These are phyloP conservation scores for Australoheros scitulus DNA, from an alignment of 2,113 vertebrate species.

Conservation along the genomic window DNA sequence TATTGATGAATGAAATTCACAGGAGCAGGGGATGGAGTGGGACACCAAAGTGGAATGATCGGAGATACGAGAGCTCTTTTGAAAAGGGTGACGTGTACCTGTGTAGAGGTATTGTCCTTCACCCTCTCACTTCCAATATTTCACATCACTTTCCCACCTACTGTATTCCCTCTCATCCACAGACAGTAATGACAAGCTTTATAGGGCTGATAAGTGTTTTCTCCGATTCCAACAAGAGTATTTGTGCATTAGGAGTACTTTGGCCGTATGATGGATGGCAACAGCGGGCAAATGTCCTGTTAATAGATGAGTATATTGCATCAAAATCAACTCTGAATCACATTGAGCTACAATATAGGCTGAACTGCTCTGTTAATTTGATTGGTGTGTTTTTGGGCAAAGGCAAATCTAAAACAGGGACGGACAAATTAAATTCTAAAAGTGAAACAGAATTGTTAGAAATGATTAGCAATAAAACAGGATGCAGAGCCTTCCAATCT, in stretches of 20 bases:
- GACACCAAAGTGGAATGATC: conserved; percentile 42
- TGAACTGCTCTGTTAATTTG: conserved; percentile 20
- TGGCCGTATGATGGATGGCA: conserved; percentile 41
- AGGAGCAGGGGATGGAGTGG: conserved; percentile 34
- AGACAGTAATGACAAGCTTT: conserved; percentile 6
- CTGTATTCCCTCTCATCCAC: not conserved
- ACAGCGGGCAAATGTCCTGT: conserved; percentile 31
- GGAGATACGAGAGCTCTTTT: conserved; percentile 39
- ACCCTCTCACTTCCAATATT: conserved; percentile 21
- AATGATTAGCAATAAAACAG: conserved; percentile 20
- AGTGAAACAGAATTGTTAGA: conserved; percentile 33
- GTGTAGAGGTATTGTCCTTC: conserved; percentile 45
- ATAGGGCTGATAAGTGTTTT: not conserved
- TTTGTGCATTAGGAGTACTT: not conserved
- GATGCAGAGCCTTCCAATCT: conserved; percentile 25
- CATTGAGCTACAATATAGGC: not conserved
- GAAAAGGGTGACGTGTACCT: not conserved
- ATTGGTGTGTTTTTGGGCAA: conserved; percentile 34
- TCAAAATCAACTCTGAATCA: conserved; percentile 33
- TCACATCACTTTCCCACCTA: conserved; percentile 16
- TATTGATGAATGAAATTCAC: conserved; percentile 56
- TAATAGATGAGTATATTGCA: conserved; percentile 38
- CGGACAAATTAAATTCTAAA: conserved; percentile 26
- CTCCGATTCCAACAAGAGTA: conserved; percentile 3
- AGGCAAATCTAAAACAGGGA: conserved; percentile 38